Conservation (phyloP, 1,140 invertebrate genomes). For the Holcopasites calliopsidis region DNA sequence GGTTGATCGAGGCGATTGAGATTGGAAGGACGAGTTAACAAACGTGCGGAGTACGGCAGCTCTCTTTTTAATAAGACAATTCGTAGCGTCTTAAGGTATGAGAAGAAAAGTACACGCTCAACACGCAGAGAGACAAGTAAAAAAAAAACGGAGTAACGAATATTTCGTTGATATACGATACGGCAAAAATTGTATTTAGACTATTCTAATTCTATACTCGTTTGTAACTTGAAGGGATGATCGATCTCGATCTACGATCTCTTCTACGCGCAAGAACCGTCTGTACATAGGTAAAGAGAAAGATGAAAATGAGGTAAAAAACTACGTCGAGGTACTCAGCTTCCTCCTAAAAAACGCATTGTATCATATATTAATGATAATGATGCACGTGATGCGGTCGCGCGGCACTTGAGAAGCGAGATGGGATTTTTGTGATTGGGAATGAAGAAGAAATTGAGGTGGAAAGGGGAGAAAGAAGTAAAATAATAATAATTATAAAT, state of each 20-base stretch:
- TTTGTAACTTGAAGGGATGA: slow-evolving; percentile 45
- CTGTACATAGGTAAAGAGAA: slow-evolving; percentile 45
- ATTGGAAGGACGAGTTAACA: no score
- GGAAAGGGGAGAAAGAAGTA: slow-evolving; percentile 25
- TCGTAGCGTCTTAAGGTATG: background rate
- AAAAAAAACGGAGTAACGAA: background rate
- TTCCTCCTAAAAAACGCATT: slow-evolving; percentile 53
- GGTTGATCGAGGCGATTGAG: background rate
- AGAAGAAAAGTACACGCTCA: background rate
- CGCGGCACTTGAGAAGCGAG: slow-evolving; percentile 32
- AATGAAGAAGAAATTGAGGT: slow-evolving; percentile 19
- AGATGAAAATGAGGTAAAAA: slow-evolving; percentile 11
- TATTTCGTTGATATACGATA: slow-evolving; percentile 27
- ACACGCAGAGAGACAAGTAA: background rate
- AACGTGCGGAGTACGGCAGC: no score
- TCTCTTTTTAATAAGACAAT: no score
- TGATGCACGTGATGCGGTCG: slow-evolving; percentile 32
- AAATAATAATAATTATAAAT: slow-evolving; percentile 26
- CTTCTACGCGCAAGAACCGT: slow-evolving; percentile 31
- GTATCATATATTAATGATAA: slow-evolving; percentile 51
- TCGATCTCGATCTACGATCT: slow-evolving; percentile 49
- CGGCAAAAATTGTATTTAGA: slow-evolving; percentile 44
- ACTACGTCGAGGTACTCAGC: slow-evolving; percentile 52
- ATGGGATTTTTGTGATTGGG: background rate
- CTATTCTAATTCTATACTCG: slow-evolving; percentile 33